Conservation (phyloP, 1,140 invertebrate species). For the Oedothorax gibbosus region DNA sequence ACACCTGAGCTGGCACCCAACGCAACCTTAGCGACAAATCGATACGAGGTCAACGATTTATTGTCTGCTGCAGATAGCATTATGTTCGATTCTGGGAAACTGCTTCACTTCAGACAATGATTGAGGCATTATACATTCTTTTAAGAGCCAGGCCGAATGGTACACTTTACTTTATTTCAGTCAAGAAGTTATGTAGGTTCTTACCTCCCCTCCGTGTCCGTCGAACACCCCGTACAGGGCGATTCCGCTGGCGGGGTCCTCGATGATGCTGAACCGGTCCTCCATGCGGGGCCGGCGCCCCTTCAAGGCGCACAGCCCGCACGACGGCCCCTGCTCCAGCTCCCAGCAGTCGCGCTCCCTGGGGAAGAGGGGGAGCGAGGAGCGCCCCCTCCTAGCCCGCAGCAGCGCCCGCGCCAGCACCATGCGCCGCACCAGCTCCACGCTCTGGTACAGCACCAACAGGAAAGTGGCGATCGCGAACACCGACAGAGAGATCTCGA, state of each 20-base stretch:
- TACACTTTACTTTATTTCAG: no score
- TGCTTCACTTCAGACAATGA: no score
- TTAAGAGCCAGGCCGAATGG: no score
- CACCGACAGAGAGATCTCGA: conserved; percentile 34
- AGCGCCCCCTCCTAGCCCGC: neutral
- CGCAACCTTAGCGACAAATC: no score
- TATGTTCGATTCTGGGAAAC: no score
- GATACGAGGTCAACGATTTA: no score
- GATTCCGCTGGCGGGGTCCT: conserved; percentile 77
- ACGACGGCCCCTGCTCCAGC: conserved; percentile 78
- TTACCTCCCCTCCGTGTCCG: conserved; percentile 91
- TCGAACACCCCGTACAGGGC: conserved; percentile 93
- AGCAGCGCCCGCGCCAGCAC: neutral
- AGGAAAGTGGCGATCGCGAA: conserved; percentile 20
- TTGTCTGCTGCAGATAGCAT: no score
- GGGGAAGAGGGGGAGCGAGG: neutral
- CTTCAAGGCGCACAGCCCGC: conserved; percentile 85
- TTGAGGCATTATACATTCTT: no score
- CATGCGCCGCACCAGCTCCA: conserved; percentile 28
- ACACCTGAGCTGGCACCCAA: no score
- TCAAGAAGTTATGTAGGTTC: no score
- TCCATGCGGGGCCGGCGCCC: conserved; percentile 91
- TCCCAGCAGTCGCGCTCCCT: conserved; percentile 68
- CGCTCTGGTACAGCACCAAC: conserved; percentile 29
- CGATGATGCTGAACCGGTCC: conserved; percentile 86